Evolutionary conservation across 1,140 invertebrate species (phyloP), one percentile per base, ranked within the genome.

Genomic region (Globodera ellingtonae): DNA sequence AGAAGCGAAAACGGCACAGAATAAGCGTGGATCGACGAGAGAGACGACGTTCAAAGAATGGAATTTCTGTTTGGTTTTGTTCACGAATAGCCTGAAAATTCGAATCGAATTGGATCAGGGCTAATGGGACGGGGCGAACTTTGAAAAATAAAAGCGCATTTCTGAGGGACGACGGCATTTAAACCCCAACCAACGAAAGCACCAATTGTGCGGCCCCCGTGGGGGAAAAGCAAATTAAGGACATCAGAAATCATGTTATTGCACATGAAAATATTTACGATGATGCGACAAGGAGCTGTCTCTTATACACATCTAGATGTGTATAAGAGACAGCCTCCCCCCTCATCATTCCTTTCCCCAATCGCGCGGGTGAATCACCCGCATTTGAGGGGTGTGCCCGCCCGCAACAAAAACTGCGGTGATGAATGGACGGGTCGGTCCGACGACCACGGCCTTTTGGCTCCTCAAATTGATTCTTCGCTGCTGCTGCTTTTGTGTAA

Each of bases 401-500:
- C 15, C 56, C 56, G 10, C 56, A 62, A 6, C 56, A 62, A 62
- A 62, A 62, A 62, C 56, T 62, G 56, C 56, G 56, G 10, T 62
- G 56, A 62, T 18, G 18, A 18, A 62, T 62, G 56, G 56, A 52
- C 52, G 52, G 15, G 18, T 62, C 18, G 56, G 56, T 6, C 18
- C 13, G 56, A 59, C 56, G 56, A 6, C 56, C 5, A 15, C 10
- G 18, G 56, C 56, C 56, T 18, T 62, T 62, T 62, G 56, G 56
- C 56, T 62, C 10, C 56, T 62, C 56, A 62, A 62, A 62, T 62
- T 62, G 18, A 62, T 72, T 48, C 10, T 6, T 48, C 21, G 50
- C 13, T 62, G 56, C 56, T 62, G 50, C 71, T 52, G 18, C 59
- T 73, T 73, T 62, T 62, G 72, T 62, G 24, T 52, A 73, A 56